phyloP scores from a whole-genome alignment of 1,140 invertebrate species.

The Platyura marginata region DNA sequence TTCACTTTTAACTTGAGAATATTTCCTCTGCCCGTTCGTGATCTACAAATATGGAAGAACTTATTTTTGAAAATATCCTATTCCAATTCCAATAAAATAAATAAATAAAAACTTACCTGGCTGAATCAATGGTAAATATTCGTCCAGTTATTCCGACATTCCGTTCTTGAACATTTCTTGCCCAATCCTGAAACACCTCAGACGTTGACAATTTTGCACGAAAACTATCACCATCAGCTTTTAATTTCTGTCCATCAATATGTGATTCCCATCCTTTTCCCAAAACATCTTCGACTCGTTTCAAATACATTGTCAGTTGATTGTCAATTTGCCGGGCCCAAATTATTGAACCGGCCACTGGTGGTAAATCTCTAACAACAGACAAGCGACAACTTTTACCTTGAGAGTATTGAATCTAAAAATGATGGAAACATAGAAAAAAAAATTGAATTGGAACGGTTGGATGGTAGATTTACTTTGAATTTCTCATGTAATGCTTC shows the following conservation, averaged over 20 bases:
- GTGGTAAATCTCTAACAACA: conserved; percentile 81
- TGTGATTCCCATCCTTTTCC: conserved; percentile 99
- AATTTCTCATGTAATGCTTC: conserved; percentile 96
- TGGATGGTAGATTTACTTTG: too few relatives aligned
- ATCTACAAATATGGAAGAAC: too few relatives aligned
- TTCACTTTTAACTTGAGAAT: conserved; percentile 90
- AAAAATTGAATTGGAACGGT: too few relatives aligned
- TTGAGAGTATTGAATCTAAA: conserved; percentile 74
- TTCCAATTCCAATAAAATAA: background rate
- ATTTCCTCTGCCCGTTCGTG: conserved; percentile 67
- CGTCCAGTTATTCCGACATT: conserved; percentile 84
- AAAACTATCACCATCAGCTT: conserved; percentile 95
- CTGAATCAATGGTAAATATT: conserved; percentile 87
- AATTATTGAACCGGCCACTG: conserved; percentile 92
- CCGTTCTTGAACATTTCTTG: conserved; percentile 82
- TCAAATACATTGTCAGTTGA: conserved; percentile 91
- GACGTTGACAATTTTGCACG: conserved; percentile 86
- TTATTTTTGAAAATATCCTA: background rate
- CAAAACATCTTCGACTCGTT: conserved; percentile 92
- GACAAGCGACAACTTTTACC: conserved; percentile 85
- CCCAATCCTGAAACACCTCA: conserved; percentile 97
- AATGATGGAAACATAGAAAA: conserved; percentile 5
- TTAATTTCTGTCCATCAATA: conserved; percentile 95
- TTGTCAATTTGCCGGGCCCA: conserved; percentile 98
- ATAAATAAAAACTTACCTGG: conserved; percentile 4